Conservation (phyloP, 1,140 invertebrate genomes). For the Tachypleus tridentatus region DNA sequence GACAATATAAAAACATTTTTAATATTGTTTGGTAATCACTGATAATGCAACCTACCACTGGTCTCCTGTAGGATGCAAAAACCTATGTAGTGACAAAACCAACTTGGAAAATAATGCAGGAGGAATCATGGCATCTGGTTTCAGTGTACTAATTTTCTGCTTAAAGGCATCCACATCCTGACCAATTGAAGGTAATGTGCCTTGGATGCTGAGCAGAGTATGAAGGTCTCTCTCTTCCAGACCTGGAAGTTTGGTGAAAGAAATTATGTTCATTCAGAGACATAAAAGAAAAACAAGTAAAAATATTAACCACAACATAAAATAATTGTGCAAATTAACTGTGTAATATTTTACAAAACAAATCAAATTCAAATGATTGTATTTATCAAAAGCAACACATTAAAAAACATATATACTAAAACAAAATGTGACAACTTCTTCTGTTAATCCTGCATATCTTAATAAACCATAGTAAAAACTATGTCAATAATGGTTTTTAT, state of each 20-base stretch:
- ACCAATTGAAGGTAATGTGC: neutral
- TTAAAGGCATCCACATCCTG: neutral
- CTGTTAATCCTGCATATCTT: too few species aligned
- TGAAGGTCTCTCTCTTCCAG: conserved; percentile 16
- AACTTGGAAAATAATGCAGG: neutral
- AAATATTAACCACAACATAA: too few species aligned
- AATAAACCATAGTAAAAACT: too few species aligned
- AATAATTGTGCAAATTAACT: too few species aligned
- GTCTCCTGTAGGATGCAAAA: neutral
- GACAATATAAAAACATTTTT: too few species aligned
- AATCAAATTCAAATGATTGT: neutral
- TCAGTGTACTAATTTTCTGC: conserved; percentile 2
- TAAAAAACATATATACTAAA: neutral
- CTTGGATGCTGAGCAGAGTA: conserved; percentile 7
- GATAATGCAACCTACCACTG: neutral
- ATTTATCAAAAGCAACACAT: neutral
- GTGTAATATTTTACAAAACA: neutral
- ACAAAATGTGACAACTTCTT: too few species aligned
- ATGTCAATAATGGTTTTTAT: too few species aligned
- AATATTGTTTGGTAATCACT: too few species aligned
- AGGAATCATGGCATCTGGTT: neutral
- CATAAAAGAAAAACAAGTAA: too few species aligned
- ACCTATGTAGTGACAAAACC: neutral
- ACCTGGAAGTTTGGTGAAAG: conserved; percentile 2
- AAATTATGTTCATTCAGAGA: too few species aligned